phyloP scores from a whole-genome alignment of 2,888 invertebrate genomes.

The Tipula vernalis region DNA sequence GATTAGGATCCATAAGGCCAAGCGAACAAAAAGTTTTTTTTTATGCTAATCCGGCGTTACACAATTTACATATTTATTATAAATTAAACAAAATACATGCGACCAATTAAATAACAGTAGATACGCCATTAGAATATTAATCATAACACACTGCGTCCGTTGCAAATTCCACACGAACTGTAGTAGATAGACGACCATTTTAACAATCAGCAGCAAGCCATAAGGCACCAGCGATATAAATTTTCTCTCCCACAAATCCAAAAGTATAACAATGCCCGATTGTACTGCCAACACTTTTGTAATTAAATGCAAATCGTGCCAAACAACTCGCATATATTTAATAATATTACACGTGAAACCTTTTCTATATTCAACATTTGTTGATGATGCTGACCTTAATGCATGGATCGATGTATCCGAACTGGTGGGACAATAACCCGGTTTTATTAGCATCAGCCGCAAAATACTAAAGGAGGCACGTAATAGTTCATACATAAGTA shows the following conservation, averaged over 20 bases:
- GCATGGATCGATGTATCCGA: too few relatives aligned
- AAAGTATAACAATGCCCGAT: background rate
- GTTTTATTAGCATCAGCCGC: background rate
- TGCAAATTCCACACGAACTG: background rate
- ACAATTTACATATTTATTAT: background rate
- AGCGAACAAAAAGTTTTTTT: background rate
- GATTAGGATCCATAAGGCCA: background rate
- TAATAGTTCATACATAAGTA: background rate
- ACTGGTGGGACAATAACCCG: background rate
- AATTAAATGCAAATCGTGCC: background rate
- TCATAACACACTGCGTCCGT: background rate
- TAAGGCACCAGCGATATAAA: background rate
- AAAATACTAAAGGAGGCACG: background rate
- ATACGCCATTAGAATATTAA: background rate
- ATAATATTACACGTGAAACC: background rate
- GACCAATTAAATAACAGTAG: background rate
- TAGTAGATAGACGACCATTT: background rate
- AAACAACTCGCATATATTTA: background rate
- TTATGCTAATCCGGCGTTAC: background rate
- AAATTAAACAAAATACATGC: background rate
- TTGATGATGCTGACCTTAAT: too few relatives aligned
- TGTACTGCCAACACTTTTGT: background rate
- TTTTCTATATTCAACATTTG: too few relatives aligned
- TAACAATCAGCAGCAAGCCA: background rate
- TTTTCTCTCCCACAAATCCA: background rate